Conservation (phyloP, 2,888 invertebrate species). For the Polia nebulosa region DNA sequence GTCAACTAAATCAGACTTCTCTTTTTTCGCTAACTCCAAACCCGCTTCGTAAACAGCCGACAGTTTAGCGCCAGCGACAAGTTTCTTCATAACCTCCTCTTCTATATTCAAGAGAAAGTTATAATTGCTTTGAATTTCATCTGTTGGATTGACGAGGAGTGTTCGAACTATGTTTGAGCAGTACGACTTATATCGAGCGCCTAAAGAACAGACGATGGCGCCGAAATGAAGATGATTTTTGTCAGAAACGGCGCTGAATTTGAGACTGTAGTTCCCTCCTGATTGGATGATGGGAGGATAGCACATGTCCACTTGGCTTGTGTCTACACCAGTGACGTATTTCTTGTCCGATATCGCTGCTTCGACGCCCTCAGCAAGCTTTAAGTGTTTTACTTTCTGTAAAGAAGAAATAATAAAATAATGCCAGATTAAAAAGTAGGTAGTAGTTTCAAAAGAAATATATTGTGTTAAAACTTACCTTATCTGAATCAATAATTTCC, state of each 20-base stretch:
- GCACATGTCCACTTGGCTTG: constrained; percentile 98
- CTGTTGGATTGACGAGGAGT: constrained; percentile 97
- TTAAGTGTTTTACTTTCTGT: constrained; percentile 98
- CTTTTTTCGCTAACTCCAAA: constrained; percentile 95
- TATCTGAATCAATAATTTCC: constrained; percentile 99
- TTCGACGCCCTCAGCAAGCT: constrained; percentile 98
- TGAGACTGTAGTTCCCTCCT: constrained; percentile 99
- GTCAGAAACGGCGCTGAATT: constrained; percentile 98
- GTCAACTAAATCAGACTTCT: constrained; percentile 96
- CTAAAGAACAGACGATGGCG: constrained; percentile 98
- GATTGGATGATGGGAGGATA: constrained; percentile 99
- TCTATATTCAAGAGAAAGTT: constrained; percentile 97
- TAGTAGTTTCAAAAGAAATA: too few species aligned
- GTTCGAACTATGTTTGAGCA: constrained; percentile 99
- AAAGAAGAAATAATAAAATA: constrained; percentile 66
- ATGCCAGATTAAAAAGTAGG: too few species aligned
- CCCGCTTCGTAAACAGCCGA: constrained; percentile 97
- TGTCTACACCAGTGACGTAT: constrained; percentile 97
- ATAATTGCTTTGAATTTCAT: constrained; percentile 95
- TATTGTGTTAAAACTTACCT: constrained; percentile 91
- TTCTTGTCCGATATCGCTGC: constrained; percentile 98
- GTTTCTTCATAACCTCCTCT: constrained; percentile 96
- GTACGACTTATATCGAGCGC: constrained; percentile 98
- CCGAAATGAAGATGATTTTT: constrained; percentile 98
- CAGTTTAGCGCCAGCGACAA: constrained; percentile 96